Evolutionary conservation across 2,797 vertebrate genomes (phyloP), one percentile per base, ranked within the genome.

Genomic region (Megalops cyprinoides): DNA sequence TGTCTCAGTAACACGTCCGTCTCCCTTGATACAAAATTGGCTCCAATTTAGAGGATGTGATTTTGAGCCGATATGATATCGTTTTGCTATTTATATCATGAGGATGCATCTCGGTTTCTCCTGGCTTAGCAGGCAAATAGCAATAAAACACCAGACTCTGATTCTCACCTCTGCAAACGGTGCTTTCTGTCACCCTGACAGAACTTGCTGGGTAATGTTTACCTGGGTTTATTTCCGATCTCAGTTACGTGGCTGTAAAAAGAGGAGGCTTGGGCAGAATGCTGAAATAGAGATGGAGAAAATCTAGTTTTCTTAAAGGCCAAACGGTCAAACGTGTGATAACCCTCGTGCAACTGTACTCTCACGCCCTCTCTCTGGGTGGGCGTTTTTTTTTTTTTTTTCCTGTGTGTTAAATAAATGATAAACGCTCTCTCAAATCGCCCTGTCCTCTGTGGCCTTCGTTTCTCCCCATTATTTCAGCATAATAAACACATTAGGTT

Each of bases 401-500:
- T 84, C 69, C 85, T 86, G 58, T 8, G 86, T 92, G 92, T 94
- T 94, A 92, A 94, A 94, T 94, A 93, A 92, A 91, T 92, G 94
- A 90, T 92, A n/a, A n/a, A 89, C 89, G 90, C 93, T 90, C 90
- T 92, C 89, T 91, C 87, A 89, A 90, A 88, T 85, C 87, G 87
- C 89, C 89, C 87, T 83, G 86, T 86, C 88, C 91, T 89, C 90
- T 87, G 87, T 91, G 91, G 91, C 89, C 91, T 90, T 88, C 90
- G 91, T 92, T 92, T 92, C 92, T 90, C 87, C 87, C 88, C 88
- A 91, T 93, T 92, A 92, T 92, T 91, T 92, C 87, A 87, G 94
- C 90, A 94, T 94, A 93, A 94, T 94, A 93, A 93, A 93, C 91
- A 93, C 91, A 92, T 94, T 94, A 92, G 90, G 89, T 87, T 90